Evolutionary conservation across 2,797 vertebrate genomes (phyloP).

Genomic region (Rachycentron canadum): DNA sequence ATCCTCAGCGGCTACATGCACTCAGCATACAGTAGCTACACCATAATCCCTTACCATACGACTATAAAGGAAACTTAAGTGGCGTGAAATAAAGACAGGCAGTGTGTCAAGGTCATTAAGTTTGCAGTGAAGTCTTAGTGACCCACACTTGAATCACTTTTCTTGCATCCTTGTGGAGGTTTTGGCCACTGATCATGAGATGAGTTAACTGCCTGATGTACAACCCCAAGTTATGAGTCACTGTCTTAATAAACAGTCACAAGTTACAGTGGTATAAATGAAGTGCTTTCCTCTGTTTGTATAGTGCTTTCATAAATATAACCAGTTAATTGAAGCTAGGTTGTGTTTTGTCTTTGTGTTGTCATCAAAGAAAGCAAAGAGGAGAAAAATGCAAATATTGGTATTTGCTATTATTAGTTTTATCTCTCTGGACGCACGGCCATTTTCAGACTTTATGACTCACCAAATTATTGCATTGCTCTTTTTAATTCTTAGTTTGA

Average conservation of each 20-base stretch:
- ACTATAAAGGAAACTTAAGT: neutral
- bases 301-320: neutral
- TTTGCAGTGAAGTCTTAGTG: neutral
- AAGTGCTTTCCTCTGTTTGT: slow-evolving; percentile 14
- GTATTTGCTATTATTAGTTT: slow-evolving; percentile 3
- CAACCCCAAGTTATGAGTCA: slow-evolving; percentile 52
- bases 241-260: slow-evolving; percentile 52
- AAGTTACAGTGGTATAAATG: slow-evolving; percentile 23
- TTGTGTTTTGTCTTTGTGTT: neutral
- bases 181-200: slow-evolving; percentile 53
- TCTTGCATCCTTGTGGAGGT: slow-evolving; percentile 29
- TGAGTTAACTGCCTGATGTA: slow-evolving; percentile 51
- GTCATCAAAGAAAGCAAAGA: neutral
- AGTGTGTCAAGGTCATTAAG: neutral
- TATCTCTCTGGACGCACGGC: neutral
- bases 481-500: neutral
- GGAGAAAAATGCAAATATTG: slow-evolving; percentile 10
- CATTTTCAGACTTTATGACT: slow-evolving; percentile 21
- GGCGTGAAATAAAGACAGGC: neutral
- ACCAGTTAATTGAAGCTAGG: slow-evolving; percentile 13
- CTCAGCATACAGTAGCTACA: neutral
- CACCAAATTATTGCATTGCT: neutral
- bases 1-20: neutral
- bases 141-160: slow-evolving; percentile 4
- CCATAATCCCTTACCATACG: neutral